Conservation (phyloP, 2,113 vertebrate species). For the Oreotrochilus melanogaster region DNA sequence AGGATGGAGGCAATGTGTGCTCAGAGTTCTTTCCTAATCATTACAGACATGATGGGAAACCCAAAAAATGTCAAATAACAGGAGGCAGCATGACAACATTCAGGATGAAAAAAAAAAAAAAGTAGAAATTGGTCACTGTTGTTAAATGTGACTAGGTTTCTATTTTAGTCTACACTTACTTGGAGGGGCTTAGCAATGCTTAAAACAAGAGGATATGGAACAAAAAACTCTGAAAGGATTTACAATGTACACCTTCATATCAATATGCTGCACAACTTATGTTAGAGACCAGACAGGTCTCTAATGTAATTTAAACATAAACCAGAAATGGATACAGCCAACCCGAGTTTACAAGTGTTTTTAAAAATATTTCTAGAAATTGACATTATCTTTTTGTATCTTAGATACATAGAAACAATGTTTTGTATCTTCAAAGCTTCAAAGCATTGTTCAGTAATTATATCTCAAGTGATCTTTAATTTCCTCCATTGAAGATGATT, state of each 20-base stretch:
- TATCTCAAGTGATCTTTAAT: constrained; percentile 10
- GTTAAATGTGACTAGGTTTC: not conserved
- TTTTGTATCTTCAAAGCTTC: not conserved
- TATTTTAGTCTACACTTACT: not conserved
- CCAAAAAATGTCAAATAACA: constrained; percentile 38
- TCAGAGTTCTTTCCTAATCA: constrained; percentile 10
- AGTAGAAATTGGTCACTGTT: not conserved
- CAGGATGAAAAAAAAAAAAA: not conserved
- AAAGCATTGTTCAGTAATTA: constrained; percentile 22
- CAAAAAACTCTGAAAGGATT: not conserved
- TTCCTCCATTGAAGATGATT: not conserved
- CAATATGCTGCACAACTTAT: not conserved
- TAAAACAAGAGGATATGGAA: not conserved
- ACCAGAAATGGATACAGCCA: not conserved
- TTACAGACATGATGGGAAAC: constrained; percentile 8
- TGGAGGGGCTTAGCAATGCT: rapidly evolving
- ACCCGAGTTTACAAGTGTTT: not conserved
- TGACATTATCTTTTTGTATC: not conserved
- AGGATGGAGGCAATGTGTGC: constrained; percentile 30
- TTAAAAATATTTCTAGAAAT: not conserved
- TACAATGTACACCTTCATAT: not conserved
- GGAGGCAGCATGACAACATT: constrained; percentile 1
- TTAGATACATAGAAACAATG: no score
- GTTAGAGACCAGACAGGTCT: not conserved
- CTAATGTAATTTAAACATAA: not conserved